Conservation (phyloP, 1,140 invertebrate genomes). For the Euschistus heros region DNA sequence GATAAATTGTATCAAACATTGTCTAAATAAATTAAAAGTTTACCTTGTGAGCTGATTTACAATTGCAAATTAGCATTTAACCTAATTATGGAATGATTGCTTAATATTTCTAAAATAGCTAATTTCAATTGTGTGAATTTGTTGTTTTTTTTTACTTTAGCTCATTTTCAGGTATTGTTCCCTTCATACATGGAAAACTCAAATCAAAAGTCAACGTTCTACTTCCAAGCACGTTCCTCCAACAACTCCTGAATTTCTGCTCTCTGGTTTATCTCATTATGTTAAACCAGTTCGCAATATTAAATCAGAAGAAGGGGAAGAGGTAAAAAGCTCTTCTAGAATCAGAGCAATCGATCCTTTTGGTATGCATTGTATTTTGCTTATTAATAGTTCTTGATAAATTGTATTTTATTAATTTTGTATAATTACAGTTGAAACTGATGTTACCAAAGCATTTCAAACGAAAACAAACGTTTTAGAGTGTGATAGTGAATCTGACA, state of each 20-base stretch:
- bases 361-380: conserved; percentile 24
- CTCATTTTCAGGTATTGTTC: conserved; percentile 40
- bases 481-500: conserved; percentile 62
- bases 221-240: conserved; percentile 43
- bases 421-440: conserved; percentile 42
- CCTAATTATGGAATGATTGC: too few species aligned
- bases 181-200: conserved; percentile 50
- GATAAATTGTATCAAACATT: too few species aligned
- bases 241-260: conserved; percentile 47
- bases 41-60: too few species aligned
- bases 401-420: background rate
- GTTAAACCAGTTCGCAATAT: conserved; percentile 32
- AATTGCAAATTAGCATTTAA: too few species aligned
- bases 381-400: background rate
- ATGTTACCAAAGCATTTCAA: conserved; percentile 43
- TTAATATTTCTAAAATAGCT: too few species aligned
- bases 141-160: conserved; percentile 21
- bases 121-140: too few species aligned
- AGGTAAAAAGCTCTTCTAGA: conserved; percentile 6
- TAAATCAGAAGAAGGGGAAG: conserved; percentile 15
- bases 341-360: conserved; percentile 31
- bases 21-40: too few species aligned
- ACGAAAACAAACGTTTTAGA: conserved; percentile 50
- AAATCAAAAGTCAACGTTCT: conserved; percentile 44
- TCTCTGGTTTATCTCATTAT: conserved; percentile 46